phyloP scores from a whole-genome alignment of 1,140 invertebrate genomes.

The Copidosoma floridanum region DNA sequence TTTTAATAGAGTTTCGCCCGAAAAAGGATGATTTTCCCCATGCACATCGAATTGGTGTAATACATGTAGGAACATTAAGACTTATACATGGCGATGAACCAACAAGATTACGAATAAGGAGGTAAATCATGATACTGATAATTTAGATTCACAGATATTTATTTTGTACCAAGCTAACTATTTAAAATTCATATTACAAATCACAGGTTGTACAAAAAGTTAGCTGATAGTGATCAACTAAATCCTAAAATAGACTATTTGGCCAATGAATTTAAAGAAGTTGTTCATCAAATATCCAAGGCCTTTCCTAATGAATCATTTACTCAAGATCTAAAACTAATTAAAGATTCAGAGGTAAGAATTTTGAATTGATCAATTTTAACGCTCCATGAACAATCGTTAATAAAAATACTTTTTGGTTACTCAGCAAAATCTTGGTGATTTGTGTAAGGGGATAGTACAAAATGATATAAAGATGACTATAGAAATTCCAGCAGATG shows the following conservation, averaged over 20 bases:
- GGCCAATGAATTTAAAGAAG: constrained; percentile 45
- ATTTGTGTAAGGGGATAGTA: constrained; percentile 46
- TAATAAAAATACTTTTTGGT: constrained; percentile 18
- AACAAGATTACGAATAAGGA: constrained; percentile 49
- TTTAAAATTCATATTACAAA: background rate
- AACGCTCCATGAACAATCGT: constrained; percentile 12
- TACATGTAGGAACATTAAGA: constrained; percentile 48
- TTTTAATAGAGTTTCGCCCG: constrained; percentile 47
- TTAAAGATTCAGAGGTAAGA: constrained; percentile 49
- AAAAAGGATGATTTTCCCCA: constrained; percentile 45
- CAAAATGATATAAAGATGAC: constrained; percentile 50
- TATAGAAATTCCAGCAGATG: constrained; percentile 47
- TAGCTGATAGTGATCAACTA: constrained; percentile 43
- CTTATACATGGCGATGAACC: constrained; percentile 52
- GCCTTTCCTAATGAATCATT: constrained; percentile 44
- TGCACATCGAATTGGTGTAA: constrained; percentile 39
- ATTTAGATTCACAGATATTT: no score
- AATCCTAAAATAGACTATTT: constrained; percentile 39
- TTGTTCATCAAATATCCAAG: constrained; percentile 47
- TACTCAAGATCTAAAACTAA: constrained; percentile 39
- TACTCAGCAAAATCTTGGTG: constrained; percentile 49
- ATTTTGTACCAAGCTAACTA: no score
- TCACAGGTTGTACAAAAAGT: constrained; percentile 48
- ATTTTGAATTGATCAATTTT: constrained; percentile 3
- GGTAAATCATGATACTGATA: constrained; percentile 40